Evolutionary conservation across 92 coral and sea anemone species (phyloP).

Genomic region (Umimayanthus chanpuru): DNA sequence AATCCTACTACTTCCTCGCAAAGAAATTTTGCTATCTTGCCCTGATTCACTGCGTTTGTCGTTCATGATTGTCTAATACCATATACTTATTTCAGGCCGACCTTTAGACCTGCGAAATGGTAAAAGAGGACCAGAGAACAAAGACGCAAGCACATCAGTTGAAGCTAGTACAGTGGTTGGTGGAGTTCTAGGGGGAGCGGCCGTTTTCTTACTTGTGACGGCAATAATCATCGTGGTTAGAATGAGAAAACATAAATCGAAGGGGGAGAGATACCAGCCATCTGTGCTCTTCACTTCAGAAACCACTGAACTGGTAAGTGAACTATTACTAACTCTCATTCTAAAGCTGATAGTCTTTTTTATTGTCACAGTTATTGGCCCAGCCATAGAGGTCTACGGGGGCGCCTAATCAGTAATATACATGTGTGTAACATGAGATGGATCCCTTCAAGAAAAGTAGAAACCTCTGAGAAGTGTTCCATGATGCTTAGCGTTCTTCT

Average conservation of each 20-base stretch:
- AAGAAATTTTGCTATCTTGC: too few species aligned
- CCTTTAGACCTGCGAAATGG: background rate
- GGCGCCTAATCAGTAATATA: too few species aligned
- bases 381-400: too few species aligned
- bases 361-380: too few species aligned
- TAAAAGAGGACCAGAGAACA: constrained; percentile 14
- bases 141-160: constrained; percentile 11
- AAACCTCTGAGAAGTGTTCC: too few species aligned
- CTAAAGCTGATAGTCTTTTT: background rate
- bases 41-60: too few species aligned
- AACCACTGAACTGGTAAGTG: constrained; percentile 8
- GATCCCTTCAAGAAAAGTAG: too few species aligned
- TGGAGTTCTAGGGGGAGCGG: constrained; percentile 60
- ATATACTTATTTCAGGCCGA: background rate
- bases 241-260: background rate
- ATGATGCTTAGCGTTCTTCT: too few species aligned
- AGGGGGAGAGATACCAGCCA: constrained; percentile 5
- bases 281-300: constrained; percentile 29
- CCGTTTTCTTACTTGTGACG: constrained; percentile 46
- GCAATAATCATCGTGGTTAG: constrained; percentile 10
- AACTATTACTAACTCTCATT: background rate
- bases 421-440: too few species aligned
- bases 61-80: too few species aligned
- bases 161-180: constrained; percentile 52
- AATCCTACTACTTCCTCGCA: too few species aligned